Base-by-base conservation (phyloP, 2,113 vertebrate genomes). In the Oriolus oriolus region DNA sequence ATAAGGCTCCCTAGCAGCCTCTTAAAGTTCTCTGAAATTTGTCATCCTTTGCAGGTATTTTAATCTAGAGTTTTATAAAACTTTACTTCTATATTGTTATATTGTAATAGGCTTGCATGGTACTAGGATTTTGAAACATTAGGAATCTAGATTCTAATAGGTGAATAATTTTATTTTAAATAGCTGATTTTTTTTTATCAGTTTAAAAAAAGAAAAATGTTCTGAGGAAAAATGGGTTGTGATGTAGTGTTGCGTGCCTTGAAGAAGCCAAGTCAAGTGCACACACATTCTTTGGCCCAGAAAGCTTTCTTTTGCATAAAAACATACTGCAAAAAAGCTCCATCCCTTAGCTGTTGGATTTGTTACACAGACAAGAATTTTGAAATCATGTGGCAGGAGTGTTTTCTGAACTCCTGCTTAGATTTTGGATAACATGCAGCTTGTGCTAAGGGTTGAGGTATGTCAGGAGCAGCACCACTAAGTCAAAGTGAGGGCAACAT, bases 161-260 rank as follows among this genome's bases (percentile, higher is more conserved):
- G 10, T 5, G 0, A 78, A 31, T n/a, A 49, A 22, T 53, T 89
- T 53, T 22, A 42, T 53, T 73, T 39, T 20, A 68, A 76, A 54
- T 37, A 37, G 7, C 1, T 30, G 16, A 4, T 45, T 6, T 24
- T 47, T 66, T 71, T 73, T 3, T 8, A 39, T 44, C 16, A 74
- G 3, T 7, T 28, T 26, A 8, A n/a, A 24, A 19, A 50, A 11
- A 26, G 23, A 54, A 54, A 50, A 3, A 0, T 6, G 1, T 42
- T 76, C 16, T 26, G 17, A 68, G 23, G 4, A 30, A 39, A 41
- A 77, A 88, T 61, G 6, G 11, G 57, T 42, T 39, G 15, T 24
- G 3, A 16, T n/a, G 7, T 44, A 50, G 10, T 66, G 20, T 12
- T n/a, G 5, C 22, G 8, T 30, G 13, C 10, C 35, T 56, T 82